Base-by-base conservation (phyloP, 2,888 invertebrate genomes). In the Hydraecia micacea region DNA sequence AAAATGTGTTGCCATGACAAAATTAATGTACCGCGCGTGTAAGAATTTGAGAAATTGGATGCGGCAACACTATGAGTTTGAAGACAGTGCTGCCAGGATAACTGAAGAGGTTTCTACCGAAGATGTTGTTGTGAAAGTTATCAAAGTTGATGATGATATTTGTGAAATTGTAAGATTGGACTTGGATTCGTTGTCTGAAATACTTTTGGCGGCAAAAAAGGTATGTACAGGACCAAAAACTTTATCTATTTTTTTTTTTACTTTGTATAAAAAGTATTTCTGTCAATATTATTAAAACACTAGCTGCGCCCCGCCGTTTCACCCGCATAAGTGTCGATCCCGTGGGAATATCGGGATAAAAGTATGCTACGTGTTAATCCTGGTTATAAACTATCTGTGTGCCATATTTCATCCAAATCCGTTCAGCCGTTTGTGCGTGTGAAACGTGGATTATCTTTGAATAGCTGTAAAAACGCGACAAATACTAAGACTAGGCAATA, bases 191-290 rank as follows among this genome's bases (percentile, higher is more conserved):
- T 73, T 97, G 7, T 90, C 94, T n/a, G 96, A 96, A 91, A 94
- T 94, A 58, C 92, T 96, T 86, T 92, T 96, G 82, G 93, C 95
- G 0, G 95, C 96, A 1, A 97, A 97, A 90, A 96, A 95, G 94
- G 97, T 84, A 65, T 36, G 65, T 63, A 63, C 32, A 9, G 9
- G 1, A 60, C 6, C 28, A 62, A 18, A 18, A 6, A 9, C 25
- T 28, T 5, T 6, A 25, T 25, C 52, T 11, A n/a, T 8, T 18
- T 32, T 32, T 46, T 62, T 18, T 62, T 32, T 36, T 36, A 15
- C 13, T n/a, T 60, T 15, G n/a, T 2, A 28, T 15, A 8, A 28
- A 18, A 60, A 28, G 15, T 60, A 18, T 60, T 60, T 60, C 7
- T n/a, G n/a, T 60, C 13, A n/a, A 60, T n/a, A 28, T 28, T 58